Percentiles rank a stretch among this genome's conserved stretches.
Evolutionary conservation across 2,888 invertebrate species (phyloP).

Genomic region (Latrodectus elegans): DNA sequence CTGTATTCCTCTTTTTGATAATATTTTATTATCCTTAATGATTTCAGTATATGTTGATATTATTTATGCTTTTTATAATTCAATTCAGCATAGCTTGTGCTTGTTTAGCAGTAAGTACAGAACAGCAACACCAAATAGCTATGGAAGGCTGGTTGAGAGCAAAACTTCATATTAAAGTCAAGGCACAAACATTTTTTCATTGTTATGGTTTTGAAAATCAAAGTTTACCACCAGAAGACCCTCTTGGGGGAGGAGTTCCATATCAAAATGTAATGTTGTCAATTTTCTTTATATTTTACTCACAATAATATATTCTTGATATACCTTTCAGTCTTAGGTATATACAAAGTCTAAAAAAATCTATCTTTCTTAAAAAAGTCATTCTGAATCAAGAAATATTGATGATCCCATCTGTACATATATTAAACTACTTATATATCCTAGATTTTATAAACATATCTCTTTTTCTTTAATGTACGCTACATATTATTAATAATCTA

Average conservation of each 20-base stretch:
- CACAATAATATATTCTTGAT: no score
- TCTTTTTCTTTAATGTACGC: no score
- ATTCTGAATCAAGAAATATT: no score
- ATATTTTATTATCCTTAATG: conserved; percentile 21
- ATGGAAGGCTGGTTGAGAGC: conserved; percentile 90
- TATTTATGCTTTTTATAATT: conserved; percentile 93
- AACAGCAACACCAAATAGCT: conserved; percentile 88
- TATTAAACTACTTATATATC: no score
- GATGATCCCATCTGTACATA: no score
- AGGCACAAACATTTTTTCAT: conserved; percentile 86
- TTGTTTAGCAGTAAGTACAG: conserved; percentile 90
- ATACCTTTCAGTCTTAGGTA: no score
- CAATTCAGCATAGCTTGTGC: conserved; percentile 98
- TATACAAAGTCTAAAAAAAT: no score
- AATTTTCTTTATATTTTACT: neutral
- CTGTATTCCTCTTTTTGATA: neutral
- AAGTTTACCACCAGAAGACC: conserved; percentile 73
- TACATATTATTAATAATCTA: no score
- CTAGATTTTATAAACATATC: no score
- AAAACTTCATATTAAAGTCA: conserved; percentile 80
- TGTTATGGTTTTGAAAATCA: conserved; percentile 88
- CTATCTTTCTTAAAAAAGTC: no score
- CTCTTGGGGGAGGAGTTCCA: conserved; percentile 76
- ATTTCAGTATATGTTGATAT: conserved; percentile 93
- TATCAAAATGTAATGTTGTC: conserved; percentile 76